phyloP scores from a whole-genome alignment of 2,797 vertebrate species.

The Hyperoplus immaculatus region DNA sequence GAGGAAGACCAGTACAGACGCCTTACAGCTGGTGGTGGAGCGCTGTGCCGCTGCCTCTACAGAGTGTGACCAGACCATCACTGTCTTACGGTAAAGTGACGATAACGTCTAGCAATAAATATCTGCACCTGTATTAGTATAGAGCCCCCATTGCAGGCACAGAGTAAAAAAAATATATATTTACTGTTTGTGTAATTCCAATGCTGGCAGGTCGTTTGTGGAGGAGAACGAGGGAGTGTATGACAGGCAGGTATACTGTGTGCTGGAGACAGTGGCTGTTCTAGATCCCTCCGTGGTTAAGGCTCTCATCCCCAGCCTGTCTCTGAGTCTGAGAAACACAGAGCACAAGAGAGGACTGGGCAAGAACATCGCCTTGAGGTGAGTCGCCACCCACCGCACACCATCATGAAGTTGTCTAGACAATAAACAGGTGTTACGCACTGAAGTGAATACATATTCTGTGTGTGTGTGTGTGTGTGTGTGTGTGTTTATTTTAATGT shows the following conservation, averaged over 20 bases:
- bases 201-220: slow-evolving; percentile 89
- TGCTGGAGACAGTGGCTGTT: slow-evolving; percentile 89
- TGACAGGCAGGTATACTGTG: slow-evolving; percentile 89
- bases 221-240: slow-evolving; percentile 90
- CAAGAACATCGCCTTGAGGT: slow-evolving; percentile 92
- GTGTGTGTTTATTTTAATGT: background rate
- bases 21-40: slow-evolving; percentile 91
- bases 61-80: slow-evolving; percentile 86
- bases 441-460: slow-evolving; percentile 8
- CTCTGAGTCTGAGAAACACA: slow-evolving; percentile 88
- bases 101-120: slow-evolving; percentile 29
- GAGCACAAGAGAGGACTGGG: slow-evolving; percentile 95
- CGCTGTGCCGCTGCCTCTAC: slow-evolving; percentile 85
- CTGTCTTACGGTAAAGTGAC: slow-evolving; percentile 88
- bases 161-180: background rate
- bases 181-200: slow-evolving; percentile 22
- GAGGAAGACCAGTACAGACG: slow-evolving; percentile 91
- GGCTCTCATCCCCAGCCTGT: slow-evolving; percentile 89
- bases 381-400: slow-evolving; percentile 50
- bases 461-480: background rate
- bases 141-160: background rate
- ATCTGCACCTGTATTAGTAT: slow-evolving; percentile 20
- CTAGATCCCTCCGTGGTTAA: slow-evolving; percentile 86
- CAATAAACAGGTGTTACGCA: slow-evolving; percentile 22
- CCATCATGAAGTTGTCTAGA: slow-evolving; percentile 71